A percentile compares a stretch with the other conserved stretches of the same genome.
These are phyloP conservation scores for Actinia tenebrosa DNA, from an alignment of 64 coral and sea anemone species.

Conservation along the genomic window DNA sequence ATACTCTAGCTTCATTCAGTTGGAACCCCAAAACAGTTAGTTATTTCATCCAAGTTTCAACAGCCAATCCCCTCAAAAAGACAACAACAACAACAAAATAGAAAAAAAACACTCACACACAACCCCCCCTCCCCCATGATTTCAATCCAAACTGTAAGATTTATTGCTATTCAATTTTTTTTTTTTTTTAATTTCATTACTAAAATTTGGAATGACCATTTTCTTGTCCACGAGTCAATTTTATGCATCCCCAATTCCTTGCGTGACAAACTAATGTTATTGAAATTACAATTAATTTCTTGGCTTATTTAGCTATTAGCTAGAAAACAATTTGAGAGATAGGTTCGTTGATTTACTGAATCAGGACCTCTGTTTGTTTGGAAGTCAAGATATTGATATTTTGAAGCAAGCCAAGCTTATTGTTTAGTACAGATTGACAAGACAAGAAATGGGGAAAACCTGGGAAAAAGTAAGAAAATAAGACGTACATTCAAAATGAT, in stretches of 20 bases:
- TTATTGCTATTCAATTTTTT: not conserved
- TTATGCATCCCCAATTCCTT: not conserved
- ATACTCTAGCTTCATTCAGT: too few relatives aligned
- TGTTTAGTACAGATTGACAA: not conserved
- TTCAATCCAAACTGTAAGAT: too few relatives aligned
- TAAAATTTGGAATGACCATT: not conserved
- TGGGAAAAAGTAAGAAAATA: not conserved
- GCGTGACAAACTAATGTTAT: constrained; percentile 5
- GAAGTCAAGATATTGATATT: not conserved
- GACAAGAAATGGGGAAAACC: not conserved
- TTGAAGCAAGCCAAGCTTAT: not conserved
- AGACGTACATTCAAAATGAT: not conserved
- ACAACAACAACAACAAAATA: too few relatives aligned
- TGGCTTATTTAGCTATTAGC: constrained; percentile 5
- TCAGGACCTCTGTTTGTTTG: not conserved
- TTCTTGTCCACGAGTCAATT: not conserved
- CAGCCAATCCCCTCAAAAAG: too few relatives aligned
- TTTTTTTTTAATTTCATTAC: not conserved
- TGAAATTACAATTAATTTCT: constrained; percentile 14
- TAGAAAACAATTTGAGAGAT: not conserved
- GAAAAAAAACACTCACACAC: too few relatives aligned
- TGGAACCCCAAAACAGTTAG: too few relatives aligned
- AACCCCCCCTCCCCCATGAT: too few relatives aligned
- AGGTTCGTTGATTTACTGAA: not conserved
- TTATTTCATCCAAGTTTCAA: too few relatives aligned